phyloP scores from a whole-genome alignment of 64 coral and sea anemone species.

The Pachyseris speciosa region DNA sequence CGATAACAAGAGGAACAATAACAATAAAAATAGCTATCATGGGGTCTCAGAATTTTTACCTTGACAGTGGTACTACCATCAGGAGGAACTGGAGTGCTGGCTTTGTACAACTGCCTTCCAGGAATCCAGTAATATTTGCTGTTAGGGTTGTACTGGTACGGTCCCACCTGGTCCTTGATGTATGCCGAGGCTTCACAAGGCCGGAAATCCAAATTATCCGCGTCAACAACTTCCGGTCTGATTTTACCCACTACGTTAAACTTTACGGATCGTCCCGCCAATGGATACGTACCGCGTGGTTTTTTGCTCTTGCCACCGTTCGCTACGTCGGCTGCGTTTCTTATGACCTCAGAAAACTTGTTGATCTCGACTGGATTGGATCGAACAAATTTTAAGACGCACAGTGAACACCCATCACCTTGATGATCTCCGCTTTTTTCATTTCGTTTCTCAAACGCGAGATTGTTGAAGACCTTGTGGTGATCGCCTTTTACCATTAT shows the following conservation, averaged over 20 bases:
- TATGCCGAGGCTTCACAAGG: conserved; percentile 15
- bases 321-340: conserved; percentile 46
- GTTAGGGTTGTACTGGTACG: conserved; percentile 13
- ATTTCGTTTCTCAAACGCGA: conserved; percentile 27
- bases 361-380: conserved; percentile 57
- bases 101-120: conserved; percentile 54
- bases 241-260: conserved; percentile 5
- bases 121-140: conserved; percentile 52
- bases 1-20: background rate
- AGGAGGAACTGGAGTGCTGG: conserved; percentile 52
- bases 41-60: too few relatives aligned
- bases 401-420: conserved; percentile 30
- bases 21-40: too few relatives aligned
- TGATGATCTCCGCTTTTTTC: conserved; percentile 27
- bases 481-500: conserved; percentile 43
- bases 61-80: conserved; percentile 50
- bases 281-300: background rate
- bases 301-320: conserved; percentile 40
- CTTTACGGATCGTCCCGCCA: conserved; percentile 29
- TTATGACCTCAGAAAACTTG: conserved; percentile 15
- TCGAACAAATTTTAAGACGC: conserved; percentile 43
- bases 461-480: conserved; percentile 14
- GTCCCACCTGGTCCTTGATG: conserved; percentile 1
- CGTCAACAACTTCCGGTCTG: conserved; percentile 37
- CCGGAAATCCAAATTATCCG: conserved; percentile 61